Evolutionary conservation across 2,888 invertebrate genomes (phyloP).

Genomic region (Kryphioiulus occultus): DNA sequence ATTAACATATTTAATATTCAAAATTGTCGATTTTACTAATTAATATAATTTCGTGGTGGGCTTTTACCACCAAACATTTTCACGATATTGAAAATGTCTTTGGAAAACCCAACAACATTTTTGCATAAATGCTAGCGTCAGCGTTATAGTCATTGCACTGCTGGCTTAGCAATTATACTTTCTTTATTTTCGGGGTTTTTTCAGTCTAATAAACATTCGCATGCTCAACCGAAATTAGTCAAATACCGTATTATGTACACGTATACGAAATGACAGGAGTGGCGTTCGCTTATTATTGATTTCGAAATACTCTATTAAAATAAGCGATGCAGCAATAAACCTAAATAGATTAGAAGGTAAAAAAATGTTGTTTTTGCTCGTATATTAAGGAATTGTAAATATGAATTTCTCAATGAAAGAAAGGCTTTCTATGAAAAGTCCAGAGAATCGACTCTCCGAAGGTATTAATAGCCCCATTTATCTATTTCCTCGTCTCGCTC

Average conservation of each 20-base stretch:
- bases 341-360: not conserved
- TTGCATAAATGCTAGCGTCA: not conserved
- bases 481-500: not conserved
- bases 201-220: not conserved
- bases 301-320: not conserved
- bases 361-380: not conserved
- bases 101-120: not conserved
- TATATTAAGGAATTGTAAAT: not conserved
- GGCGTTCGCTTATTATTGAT: not conserved
- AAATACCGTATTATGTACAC: too few species aligned
- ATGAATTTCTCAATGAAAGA: not conserved
- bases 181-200: not conserved
- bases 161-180: not conserved
- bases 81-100: not conserved
- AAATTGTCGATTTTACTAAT: not conserved
- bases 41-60: not conserved
- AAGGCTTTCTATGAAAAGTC: not conserved
- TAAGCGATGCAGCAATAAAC: not conserved
- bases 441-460: not conserved
- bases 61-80: not conserved
- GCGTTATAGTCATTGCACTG: not conserved
- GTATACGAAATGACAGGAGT: not conserved
- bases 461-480: not conserved
- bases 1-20: not conserved
- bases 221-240: not conserved